phyloP scores from a whole-genome alignment of 2,113 vertebrate species.

The Nyctibius bracteatus region DNA sequence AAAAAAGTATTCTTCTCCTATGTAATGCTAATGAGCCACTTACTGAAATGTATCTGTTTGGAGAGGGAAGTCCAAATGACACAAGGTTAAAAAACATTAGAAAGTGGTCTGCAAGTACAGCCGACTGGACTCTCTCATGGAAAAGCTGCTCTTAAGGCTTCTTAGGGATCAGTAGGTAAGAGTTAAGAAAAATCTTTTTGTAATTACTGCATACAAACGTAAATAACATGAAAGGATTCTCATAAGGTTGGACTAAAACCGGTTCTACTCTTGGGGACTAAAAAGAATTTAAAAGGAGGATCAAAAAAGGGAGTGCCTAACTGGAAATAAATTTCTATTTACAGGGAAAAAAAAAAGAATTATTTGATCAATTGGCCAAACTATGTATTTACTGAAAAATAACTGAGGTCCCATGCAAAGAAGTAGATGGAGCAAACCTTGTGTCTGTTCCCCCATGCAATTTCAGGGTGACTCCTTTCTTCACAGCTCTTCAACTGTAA shows the following conservation, averaged over 20 bases:
- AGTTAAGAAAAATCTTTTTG: slow-evolving; percentile 40
- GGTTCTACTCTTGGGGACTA: background rate
- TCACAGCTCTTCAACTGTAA: background rate
- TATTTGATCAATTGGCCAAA: background rate
- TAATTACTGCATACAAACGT: background rate
- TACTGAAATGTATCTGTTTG: slow-evolving; percentile 71
- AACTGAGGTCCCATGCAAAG: background rate
- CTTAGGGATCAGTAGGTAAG: slow-evolving; percentile 39
- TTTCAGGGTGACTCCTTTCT: background rate
- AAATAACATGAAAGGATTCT: slow-evolving; percentile 15
- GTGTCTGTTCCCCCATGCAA: background rate
- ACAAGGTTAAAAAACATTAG: slow-evolving; percentile 66
- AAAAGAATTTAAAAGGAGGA: background rate
- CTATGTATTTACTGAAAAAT: background rate
- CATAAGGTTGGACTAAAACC: background rate
- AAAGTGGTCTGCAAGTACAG: slow-evolving; percentile 46
- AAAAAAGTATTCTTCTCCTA: slow-evolving; percentile 44
- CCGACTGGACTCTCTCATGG: slow-evolving; percentile 37
- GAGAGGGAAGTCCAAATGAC: slow-evolving; percentile 61
- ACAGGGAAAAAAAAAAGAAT: background rate
- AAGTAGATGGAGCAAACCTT: background rate
- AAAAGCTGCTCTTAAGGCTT: slow-evolving; percentile 30
- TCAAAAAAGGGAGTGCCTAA: background rate
- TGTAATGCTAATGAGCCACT: slow-evolving; percentile 76
- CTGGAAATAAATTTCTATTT: background rate